Percentiles rank a stretch among this genome's conserved stretches.
Conservation (phyloP, 2,113 vertebrate species). For the Pavo muticus region DNA sequence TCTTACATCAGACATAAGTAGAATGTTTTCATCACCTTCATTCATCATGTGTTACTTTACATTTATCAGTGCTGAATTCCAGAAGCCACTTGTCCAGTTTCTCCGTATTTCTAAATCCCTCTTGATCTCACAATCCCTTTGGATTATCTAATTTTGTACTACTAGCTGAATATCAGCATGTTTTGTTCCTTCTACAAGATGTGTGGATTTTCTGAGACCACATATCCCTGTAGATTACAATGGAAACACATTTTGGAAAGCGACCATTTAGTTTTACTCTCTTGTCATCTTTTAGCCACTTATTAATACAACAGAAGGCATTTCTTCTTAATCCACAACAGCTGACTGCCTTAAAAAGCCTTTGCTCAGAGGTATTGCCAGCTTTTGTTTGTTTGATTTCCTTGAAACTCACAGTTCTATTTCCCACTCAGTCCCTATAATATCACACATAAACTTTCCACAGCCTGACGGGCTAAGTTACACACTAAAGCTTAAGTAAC, state of each 20-base stretch:
- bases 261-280: not conserved
- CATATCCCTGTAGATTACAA: not conserved
- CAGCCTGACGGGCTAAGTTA: not conserved
- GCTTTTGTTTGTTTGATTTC: not conserved
- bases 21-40: not conserved
- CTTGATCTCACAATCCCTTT: not conserved
- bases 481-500: not conserved
- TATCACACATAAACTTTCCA: not conserved
- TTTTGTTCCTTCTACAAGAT: not conserved
- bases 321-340: slow-evolving; percentile 32
- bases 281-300: not conserved
- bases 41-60: not conserved
- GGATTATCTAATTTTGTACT: not conserved
- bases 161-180: not conserved
- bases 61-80: not conserved
- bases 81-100: not conserved
- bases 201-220: not conserved
- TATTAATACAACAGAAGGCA: slow-evolving; percentile 42
- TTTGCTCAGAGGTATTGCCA: slow-evolving; percentile 41
- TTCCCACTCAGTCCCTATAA: not conserved
- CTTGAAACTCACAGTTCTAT: not conserved
- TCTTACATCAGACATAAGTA: not conserved
- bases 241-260: not conserved
- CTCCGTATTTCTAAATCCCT: not conserved
- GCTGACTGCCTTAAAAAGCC: slow-evolving; percentile 45